Evolutionary conservation across 1,140 invertebrate genomes (phyloP).

Genomic region (Lithobius niger): DNA sequence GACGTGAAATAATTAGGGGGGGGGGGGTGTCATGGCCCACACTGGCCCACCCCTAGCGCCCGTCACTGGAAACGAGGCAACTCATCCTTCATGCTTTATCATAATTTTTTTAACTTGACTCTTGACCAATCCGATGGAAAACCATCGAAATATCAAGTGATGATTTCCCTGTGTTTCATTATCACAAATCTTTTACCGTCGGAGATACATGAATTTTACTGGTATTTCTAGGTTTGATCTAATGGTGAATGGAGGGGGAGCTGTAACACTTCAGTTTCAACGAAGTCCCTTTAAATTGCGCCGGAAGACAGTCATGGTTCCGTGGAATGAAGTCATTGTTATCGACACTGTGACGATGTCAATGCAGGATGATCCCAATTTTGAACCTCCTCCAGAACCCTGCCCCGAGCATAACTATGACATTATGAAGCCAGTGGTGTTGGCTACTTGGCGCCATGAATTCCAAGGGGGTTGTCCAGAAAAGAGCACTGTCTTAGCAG

Average conservation of each 20-base stretch:
- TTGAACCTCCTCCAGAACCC: slow-evolving; percentile 38
- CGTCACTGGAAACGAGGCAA: no score
- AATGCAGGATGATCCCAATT: slow-evolving; percentile 56
- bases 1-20: no score
- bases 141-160: no score
- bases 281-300: slow-evolving; percentile 79
- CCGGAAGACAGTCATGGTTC: slow-evolving; percentile 81
- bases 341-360: slow-evolving; percentile 78
- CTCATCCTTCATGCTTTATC: no score
- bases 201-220: no score
- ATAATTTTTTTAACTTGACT: no score
- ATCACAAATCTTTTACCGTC: no score
- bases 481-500: slow-evolving; percentile 72
- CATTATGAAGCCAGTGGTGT: slow-evolving; percentile 79
- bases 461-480: slow-evolving; percentile 91
- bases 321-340: slow-evolving; percentile 92
- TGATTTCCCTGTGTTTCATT: no score
- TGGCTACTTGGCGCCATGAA: slow-evolving; percentile 91
- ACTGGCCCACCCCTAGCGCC: no score
- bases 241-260: slow-evolving; percentile 90
- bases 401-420: slow-evolving; percentile 87
- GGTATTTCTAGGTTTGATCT: slow-evolving; percentile 75
- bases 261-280: slow-evolving; percentile 86
- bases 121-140: no score
- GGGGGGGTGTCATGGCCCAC: no score